A percentile compares a stretch with the other conserved stretches of the same genome.
Evolutionary conservation across 2,797 vertebrate genomes (phyloP).

Genomic region (Dendrocincla tyrannina): DNA sequence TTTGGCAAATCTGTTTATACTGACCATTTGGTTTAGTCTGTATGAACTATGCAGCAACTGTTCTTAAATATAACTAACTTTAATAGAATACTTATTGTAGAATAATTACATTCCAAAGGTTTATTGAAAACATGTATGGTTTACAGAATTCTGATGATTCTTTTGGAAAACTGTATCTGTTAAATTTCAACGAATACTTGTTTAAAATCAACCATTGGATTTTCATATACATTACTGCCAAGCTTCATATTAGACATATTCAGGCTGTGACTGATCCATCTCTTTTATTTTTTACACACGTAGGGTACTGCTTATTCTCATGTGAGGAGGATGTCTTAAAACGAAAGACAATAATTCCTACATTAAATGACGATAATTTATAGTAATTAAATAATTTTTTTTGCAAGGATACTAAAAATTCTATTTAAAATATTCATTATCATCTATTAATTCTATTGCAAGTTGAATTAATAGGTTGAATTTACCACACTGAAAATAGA

Average conservation of each 20-base stretch:
- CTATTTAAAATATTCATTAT: not conserved
- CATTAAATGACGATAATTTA: not conserved
- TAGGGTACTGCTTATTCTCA: not conserved
- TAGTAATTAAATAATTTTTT: fast-evolving
- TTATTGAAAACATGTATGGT: conserved; percentile 25
- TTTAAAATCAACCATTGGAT: conserved; percentile 1
- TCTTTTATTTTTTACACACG: not conserved
- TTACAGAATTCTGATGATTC: not conserved
- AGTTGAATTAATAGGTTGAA: not conserved
- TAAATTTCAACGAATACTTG: conserved; percentile 24
- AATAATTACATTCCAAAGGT: conserved; percentile 40
- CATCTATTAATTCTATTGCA: not conserved
- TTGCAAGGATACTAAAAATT: not conserved
- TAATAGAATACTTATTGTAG: not conserved
- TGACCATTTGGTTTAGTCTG: not conserved
- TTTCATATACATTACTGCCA: conserved; percentile 17
- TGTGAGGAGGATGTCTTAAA: not conserved
- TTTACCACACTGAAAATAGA: not conserved
- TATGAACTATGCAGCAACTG: not conserved
- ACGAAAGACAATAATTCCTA: not conserved
- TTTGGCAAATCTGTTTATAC: not conserved
- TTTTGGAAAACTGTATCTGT: conserved; percentile 39
- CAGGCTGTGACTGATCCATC: not conserved
- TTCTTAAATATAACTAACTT: conserved; percentile 11
- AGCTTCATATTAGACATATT: not conserved